phyloP scores from a whole-genome alignment of 2,888 invertebrate species.

The Busseola fusca region DNA sequence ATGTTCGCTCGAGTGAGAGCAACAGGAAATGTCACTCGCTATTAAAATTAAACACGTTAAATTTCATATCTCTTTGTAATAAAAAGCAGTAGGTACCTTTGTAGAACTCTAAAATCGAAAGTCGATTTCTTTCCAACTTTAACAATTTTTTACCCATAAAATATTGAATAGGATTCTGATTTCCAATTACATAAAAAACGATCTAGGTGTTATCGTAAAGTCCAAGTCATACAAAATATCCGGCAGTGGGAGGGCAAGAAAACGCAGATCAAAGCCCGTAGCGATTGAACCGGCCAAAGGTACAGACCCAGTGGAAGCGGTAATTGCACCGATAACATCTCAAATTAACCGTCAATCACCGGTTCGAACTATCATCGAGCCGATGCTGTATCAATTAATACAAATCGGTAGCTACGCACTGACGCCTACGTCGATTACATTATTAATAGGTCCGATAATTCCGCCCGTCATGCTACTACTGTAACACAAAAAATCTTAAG shows the following conservation, averaged over 20 bases:
- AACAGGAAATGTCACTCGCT: slow-evolving; percentile 56
- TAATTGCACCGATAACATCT: slow-evolving; percentile 87
- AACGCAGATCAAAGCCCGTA: slow-evolving; percentile 42
- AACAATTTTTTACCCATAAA: background rate
- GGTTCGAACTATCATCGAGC: slow-evolving; percentile 81
- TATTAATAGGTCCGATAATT: slow-evolving; percentile 84
- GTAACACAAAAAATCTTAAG: slow-evolving; percentile 63
- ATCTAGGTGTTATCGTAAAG: background rate
- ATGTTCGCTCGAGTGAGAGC: slow-evolving; percentile 59
- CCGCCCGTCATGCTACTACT: slow-evolving; percentile 76
- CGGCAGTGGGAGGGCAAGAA: background rate
- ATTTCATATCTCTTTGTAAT: slow-evolving; percentile 23
- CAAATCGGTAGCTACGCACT: slow-evolving; percentile 84
- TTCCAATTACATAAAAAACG: slow-evolving; percentile 1
- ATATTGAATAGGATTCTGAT: background rate
- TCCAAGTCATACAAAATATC: slow-evolving; percentile 16
- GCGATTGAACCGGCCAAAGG: slow-evolving; percentile 33
- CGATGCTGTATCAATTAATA: slow-evolving; percentile 85
- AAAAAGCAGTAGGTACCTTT: slow-evolving; percentile 5
- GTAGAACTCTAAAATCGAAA: slow-evolving; percentile 30
- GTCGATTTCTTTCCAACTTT: background rate
- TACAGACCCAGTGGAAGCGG: slow-evolving; percentile 64
- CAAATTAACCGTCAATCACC: slow-evolving; percentile 86
- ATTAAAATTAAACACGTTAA: slow-evolving; percentile 50
- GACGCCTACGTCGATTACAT: slow-evolving; percentile 80